phyloP scores from a whole-genome alignment of 2,888 invertebrate species.

The Operophtera brumata region DNA sequence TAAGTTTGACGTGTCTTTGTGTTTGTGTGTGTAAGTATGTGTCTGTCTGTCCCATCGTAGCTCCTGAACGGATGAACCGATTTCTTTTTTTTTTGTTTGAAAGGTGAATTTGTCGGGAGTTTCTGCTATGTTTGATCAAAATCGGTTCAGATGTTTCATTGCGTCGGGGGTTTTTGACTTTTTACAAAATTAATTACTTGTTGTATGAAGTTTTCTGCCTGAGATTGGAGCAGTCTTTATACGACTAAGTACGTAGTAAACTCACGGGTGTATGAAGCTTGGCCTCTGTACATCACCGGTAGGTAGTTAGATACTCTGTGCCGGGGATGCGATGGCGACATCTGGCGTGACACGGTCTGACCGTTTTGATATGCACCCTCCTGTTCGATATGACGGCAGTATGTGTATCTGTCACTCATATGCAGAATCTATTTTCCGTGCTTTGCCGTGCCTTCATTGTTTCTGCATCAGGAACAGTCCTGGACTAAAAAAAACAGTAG shows the following conservation, averaged over 20 bases:
- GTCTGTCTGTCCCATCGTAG: too few species aligned
- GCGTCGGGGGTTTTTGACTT: too few species aligned
- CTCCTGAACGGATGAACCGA: too few species aligned
- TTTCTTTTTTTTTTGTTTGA: too few species aligned
- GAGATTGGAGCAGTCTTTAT: too few species aligned
- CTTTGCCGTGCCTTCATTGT: constrained; percentile 26
- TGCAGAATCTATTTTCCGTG: constrained; percentile 26
- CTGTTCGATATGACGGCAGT: constrained; percentile 42
- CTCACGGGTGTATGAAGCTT: neutral
- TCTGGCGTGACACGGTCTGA: constrained; percentile 62
- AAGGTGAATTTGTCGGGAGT: too few species aligned
- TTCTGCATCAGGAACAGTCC: constrained; percentile 9
- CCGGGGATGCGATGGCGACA: constrained; percentile 21
- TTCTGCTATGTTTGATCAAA: too few species aligned
- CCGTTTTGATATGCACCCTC: constrained; percentile 76
- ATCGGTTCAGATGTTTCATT: too few species aligned
- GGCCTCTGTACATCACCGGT: neutral
- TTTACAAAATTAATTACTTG: too few species aligned
- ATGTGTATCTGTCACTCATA: constrained; percentile 35
- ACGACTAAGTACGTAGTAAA: neutral
- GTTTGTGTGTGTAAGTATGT: too few species aligned
- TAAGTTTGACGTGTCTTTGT: too few species aligned
- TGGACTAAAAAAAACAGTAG: constrained; percentile 10
- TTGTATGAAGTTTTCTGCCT: too few species aligned
- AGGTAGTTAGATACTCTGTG: neutral